A percentile compares a stretch with the other conserved stretches of the same genome.
phyloP scores from a whole-genome alignment of 2,888 invertebrate species.

The Chalcosyrphus nemorum region DNA sequence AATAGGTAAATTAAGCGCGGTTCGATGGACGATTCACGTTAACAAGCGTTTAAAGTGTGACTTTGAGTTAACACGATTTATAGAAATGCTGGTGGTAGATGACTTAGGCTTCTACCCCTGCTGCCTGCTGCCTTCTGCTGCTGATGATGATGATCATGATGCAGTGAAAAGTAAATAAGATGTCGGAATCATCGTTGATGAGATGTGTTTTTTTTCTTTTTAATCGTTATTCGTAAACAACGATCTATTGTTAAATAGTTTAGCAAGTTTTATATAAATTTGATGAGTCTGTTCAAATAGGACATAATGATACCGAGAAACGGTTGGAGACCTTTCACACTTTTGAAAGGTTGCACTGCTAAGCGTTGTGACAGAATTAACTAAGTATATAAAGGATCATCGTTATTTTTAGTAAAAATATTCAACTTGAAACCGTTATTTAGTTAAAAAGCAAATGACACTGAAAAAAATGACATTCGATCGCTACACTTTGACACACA shows the following conservation, averaged over 20 bases:
- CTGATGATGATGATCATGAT: slow-evolving; percentile 29
- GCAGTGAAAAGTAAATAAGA: slow-evolving; percentile 67
- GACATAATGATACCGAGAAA: not conserved
- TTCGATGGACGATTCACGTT: slow-evolving; percentile 73
- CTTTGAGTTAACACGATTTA: slow-evolving; percentile 72
- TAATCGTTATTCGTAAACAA: slow-evolving; percentile 50
- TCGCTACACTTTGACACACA: too few relatives aligned
- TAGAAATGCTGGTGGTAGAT: slow-evolving; percentile 33
- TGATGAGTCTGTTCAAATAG: slow-evolving; percentile 7
- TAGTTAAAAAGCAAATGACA: too few relatives aligned
- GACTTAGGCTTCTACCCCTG: too few relatives aligned
- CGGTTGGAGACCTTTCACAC: too few relatives aligned
- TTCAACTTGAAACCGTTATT: too few relatives aligned
- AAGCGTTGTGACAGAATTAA: too few relatives aligned
- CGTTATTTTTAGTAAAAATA: too few relatives aligned
- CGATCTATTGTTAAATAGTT: slow-evolving; percentile 28
- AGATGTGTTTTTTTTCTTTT: slow-evolving; percentile 43
- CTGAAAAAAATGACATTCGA: too few relatives aligned
- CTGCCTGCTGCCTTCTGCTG: too few relatives aligned
- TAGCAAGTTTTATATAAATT: slow-evolving; percentile 35
- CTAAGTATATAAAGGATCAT: too few relatives aligned
- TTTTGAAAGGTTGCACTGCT: too few relatives aligned
- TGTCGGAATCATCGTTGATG: slow-evolving; percentile 46
- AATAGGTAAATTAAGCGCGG: slow-evolving; percentile 73
- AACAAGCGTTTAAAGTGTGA: slow-evolving; percentile 73